phyloP scores from a whole-genome alignment of 2,888 invertebrate genomes.

The Hymenopus coronatus region DNA sequence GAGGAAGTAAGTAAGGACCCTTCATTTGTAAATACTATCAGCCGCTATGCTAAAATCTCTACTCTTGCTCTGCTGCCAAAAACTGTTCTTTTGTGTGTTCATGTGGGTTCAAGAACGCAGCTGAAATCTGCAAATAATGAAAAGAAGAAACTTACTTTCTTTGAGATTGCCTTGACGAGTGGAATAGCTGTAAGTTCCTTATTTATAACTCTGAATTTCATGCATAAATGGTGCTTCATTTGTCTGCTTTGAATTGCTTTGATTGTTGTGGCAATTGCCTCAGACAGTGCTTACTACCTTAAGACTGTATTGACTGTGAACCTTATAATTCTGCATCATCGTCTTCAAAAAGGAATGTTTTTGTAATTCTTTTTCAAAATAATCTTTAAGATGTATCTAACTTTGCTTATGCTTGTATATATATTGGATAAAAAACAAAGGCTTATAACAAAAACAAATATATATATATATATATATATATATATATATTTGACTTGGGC shows the following conservation, averaged over 20 bases:
- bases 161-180: not conserved
- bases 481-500: no score
- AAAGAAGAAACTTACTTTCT: not conserved
- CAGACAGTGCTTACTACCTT: no score
- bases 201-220: not conserved
- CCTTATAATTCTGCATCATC: no score
- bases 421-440: no score
- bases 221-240: not conserved
- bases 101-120: not conserved
- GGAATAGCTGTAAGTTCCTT: not conserved
- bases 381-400: no score
- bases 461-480: no score
- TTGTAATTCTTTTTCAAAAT: no score
- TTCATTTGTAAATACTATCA: not conserved
- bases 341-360: no score
- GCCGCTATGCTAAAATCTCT: not conserved
- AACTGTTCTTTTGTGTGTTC: not conserved
- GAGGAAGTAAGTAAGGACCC: not conserved
- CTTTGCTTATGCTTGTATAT: no score
- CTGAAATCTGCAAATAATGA: not conserved
- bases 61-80: not conserved
- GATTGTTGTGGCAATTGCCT: no score
- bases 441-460: no score
- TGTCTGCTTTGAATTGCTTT: not conserved
- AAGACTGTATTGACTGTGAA: no score